phyloP scores from a whole-genome alignment of 2,113 vertebrate genomes.

The Petrocephalus zakoni region DNA sequence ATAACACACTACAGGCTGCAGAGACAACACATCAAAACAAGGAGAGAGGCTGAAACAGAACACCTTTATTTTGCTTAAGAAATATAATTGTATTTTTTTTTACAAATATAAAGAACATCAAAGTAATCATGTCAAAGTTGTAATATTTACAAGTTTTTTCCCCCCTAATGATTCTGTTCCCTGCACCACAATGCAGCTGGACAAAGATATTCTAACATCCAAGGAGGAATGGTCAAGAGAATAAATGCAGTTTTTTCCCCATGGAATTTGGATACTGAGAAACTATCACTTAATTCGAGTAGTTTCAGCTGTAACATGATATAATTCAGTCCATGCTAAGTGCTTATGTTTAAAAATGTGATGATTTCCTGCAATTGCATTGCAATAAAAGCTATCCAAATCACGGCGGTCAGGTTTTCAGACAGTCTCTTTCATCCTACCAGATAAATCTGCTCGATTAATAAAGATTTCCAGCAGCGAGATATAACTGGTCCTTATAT shows the following conservation, averaged over 20 bases:
- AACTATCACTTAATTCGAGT: not conserved
- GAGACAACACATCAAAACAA: not conserved
- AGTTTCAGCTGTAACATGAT: not conserved
- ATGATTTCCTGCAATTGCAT: not conserved
- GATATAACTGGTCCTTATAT: not conserved
- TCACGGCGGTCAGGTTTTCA: not conserved
- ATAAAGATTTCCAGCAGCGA: not conserved
- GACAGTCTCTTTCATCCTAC: not conserved
- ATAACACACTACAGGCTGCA: not conserved
- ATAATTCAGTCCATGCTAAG: not conserved
- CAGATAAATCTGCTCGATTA: not conserved
- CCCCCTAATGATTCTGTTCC: not conserved
- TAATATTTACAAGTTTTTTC: not conserved
- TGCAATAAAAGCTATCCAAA: not conserved
- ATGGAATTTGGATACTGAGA: not conserved
- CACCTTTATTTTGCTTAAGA: no score
- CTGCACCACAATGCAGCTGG: not conserved
- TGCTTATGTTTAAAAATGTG: not conserved
- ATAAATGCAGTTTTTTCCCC: not conserved
- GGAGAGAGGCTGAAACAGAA: not conserved
- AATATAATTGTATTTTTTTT: not conserved
- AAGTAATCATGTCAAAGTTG: not conserved
- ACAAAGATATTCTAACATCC: not conserved
- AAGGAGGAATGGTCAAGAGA: not conserved
- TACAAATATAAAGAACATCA: not conserved